Evolutionary conservation across 1,140 invertebrate species (phyloP).

Genomic region (Drosophila lini): DNA sequence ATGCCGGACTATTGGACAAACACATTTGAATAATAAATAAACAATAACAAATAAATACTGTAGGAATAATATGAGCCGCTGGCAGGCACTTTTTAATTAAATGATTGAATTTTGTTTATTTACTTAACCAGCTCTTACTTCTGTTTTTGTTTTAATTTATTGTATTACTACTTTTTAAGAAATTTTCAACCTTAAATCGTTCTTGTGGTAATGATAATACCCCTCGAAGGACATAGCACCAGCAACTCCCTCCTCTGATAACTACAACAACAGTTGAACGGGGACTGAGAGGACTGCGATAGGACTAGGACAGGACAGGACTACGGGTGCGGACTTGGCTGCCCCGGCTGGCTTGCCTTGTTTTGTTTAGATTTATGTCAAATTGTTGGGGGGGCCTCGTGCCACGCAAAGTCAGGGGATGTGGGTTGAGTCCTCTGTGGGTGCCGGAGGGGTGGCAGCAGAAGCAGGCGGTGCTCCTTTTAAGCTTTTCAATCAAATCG

Average conservation of each 20-base stretch:
- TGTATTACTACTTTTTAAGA: not conserved
- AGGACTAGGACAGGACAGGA: slow-evolving; percentile 21
- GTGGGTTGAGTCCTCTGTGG: not conserved
- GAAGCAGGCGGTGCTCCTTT: slow-evolving; percentile 28
- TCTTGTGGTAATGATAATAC: not conserved
- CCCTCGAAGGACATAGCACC: slow-evolving; percentile 8
- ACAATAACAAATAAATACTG: not conserved
- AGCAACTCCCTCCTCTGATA: slow-evolving; percentile 27
- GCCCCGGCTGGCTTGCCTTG: slow-evolving; percentile 49
- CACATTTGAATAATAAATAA: not conserved
- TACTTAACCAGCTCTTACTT: not conserved
- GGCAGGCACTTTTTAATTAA: not conserved
- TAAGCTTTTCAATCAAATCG: slow-evolving; percentile 81
- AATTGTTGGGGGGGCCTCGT: slow-evolving; percentile 58
- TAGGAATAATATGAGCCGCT: not conserved
- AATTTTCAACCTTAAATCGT: not conserved
- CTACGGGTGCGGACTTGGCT: slow-evolving; percentile 15
- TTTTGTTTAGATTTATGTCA: slow-evolving; percentile 82
- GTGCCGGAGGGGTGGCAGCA: not conserved
- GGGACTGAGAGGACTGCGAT: slow-evolving; percentile 20
- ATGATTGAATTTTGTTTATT: not conserved
- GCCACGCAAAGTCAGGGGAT: not conserved
- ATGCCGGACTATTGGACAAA: not conserved
- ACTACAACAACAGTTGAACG: slow-evolving; percentile 48
- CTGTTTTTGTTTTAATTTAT: not conserved